A percentile compares a stretch with the other conserved stretches of the same genome.
phyloP scores from a whole-genome alignment of 2,888 invertebrate species.

The Drosophila percnosoma region DNA sequence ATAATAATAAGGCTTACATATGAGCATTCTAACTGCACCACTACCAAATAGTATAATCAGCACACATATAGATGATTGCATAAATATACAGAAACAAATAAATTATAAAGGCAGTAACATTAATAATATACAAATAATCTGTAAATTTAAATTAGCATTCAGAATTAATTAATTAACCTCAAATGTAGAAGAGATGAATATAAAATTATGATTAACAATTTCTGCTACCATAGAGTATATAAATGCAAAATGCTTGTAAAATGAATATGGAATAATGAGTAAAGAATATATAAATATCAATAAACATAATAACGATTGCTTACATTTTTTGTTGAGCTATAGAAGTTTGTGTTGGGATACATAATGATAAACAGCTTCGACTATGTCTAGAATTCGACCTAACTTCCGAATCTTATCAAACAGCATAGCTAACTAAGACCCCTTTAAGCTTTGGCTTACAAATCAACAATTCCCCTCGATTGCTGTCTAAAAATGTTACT shows the following conservation, averaged over 20 bases:
- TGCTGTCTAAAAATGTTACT: conserved; percentile 41
- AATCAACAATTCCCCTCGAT: conserved; percentile 52
- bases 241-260: background rate
- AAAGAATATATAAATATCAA: background rate
- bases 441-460: conserved; percentile 51
- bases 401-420: conserved; percentile 25
- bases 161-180: background rate
- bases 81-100: background rate
- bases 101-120: background rate
- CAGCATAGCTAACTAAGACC: conserved; percentile 28
- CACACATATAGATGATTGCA: background rate
- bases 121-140: background rate
- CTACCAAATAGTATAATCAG: background rate
- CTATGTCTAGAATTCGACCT: background rate
- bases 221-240: background rate
- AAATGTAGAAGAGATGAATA: background rate
- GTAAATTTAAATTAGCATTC: background rate
- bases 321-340: background rate
- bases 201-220: background rate
- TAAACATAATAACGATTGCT: background rate
- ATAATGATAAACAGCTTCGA: background rate
- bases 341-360: too few relatives aligned
- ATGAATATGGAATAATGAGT: background rate
- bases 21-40: background rate
- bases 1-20: background rate